A percentile compares a stretch with the other conserved stretches of the same genome.
Evolutionary conservation across 2,797 vertebrate species (phyloP).

Genomic region (Acanthopagrus latus): DNA sequence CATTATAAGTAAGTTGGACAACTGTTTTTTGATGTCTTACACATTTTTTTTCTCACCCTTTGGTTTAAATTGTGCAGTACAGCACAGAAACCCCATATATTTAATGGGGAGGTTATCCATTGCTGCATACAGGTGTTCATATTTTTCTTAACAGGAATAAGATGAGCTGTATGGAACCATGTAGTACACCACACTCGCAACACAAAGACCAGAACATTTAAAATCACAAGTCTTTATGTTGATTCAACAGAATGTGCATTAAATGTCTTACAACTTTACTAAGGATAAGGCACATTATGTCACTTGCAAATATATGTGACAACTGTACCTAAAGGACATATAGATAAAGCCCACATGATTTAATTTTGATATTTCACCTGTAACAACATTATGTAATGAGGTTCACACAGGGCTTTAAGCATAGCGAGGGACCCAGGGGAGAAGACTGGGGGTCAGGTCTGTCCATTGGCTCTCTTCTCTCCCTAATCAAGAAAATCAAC

Average conservation of each 20-base stretch:
- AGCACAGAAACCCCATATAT: not conserved
- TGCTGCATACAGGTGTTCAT: constrained; percentile 4
- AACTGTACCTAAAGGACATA: constrained; percentile 62
- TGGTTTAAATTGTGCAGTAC: not conserved
- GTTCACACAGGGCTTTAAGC: constrained; percentile 37
- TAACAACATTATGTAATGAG: constrained; percentile 30
- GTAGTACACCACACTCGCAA: constrained; percentile 19
- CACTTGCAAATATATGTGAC: constrained; percentile 68
- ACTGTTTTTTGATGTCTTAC: too few species aligned
- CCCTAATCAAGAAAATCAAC: constrained; percentile 38
- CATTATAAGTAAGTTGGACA: too few species aligned
- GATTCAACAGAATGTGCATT: constrained; percentile 57
- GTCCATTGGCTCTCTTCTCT: constrained; percentile 39
- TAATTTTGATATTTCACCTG: constrained; percentile 20
- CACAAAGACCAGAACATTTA: constrained; percentile 23
- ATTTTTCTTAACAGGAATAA: not conserved
- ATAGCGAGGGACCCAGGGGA: constrained; percentile 17
- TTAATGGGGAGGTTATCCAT: constrained; percentile 23
- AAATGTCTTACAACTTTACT: constrained; percentile 53
- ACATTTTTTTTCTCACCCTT: too few species aligned
- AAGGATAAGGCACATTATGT: constrained; percentile 75
- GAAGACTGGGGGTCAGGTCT: constrained; percentile 28
- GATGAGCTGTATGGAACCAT: not conserved
- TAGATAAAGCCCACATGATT: constrained; percentile 42
- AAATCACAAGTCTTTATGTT: constrained; percentile 70